phyloP scores from a whole-genome alignment of 2,113 vertebrate species.

The Aptenodytes patagonicus region DNA sequence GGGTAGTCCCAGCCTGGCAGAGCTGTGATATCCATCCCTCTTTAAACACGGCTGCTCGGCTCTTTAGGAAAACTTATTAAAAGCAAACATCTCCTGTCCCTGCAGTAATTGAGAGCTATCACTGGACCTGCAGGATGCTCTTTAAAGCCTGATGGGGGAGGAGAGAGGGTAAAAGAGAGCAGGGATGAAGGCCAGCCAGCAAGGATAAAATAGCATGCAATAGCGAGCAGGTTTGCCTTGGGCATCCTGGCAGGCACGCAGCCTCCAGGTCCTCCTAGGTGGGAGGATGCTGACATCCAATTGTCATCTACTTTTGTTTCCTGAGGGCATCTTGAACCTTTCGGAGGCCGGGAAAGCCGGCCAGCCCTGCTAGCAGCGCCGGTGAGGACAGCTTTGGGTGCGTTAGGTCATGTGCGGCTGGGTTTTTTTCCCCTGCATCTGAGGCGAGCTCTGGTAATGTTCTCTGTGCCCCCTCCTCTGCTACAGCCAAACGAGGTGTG shows the following conservation, averaged over 20 bases:
- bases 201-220: background rate
- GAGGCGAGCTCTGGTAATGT: background rate
- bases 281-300: background rate
- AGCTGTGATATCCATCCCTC: background rate
- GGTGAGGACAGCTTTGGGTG: background rate
- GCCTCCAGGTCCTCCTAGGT: background rate
- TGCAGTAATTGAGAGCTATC: background rate
- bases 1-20: background rate
- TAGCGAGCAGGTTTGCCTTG: background rate
- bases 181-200: background rate
- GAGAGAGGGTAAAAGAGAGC: background rate
- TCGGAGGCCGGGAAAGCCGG: background rate
- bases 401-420: rapidly evolving
- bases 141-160: background rate
- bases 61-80: background rate
- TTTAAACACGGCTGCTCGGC: background rate
- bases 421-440: background rate
- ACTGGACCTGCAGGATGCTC: background rate
- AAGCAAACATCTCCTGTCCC: background rate
- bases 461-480: background rate
- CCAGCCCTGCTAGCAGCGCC: background rate
- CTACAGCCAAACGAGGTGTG: background rate
- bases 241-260: background rate
- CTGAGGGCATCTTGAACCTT: background rate
- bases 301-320: background rate